These are phyloP conservation scores for Drosophila rufa DNA, from an alignment of 1,140 invertebrate species.

Conservation along the genomic window DNA sequence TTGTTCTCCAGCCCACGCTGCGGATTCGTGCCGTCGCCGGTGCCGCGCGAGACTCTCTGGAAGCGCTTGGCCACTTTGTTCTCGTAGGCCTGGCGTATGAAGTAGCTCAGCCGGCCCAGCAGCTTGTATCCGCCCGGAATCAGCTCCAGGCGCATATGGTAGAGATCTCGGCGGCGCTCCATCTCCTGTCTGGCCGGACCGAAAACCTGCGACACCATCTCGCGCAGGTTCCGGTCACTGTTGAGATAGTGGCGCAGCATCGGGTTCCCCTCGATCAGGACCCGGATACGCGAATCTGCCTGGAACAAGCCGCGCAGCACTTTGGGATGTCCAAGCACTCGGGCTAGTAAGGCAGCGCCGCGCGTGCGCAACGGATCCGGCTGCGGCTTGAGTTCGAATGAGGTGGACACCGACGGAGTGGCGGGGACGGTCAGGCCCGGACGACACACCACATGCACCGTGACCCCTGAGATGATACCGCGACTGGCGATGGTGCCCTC, in stretches of 20 bases:
- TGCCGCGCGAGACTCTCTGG: background rate
- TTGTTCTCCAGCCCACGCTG: conserved; percentile 62
- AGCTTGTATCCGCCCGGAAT: conserved; percentile 40
- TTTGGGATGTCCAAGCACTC: conserved; percentile 23
- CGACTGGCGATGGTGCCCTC: conserved; percentile 56
- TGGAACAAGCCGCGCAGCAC: conserved; percentile 38
- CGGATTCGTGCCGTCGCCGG: conserved; percentile 10
- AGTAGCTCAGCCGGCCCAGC: conserved; percentile 16
- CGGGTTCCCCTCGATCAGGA: conserved; percentile 35
- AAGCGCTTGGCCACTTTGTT: conserved; percentile 53
- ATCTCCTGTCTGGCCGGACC: conserved; percentile 58
- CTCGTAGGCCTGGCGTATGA: conserved; percentile 45
- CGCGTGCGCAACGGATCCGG: background rate
- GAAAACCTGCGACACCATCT: conserved; percentile 31
- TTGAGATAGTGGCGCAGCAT: conserved; percentile 49
- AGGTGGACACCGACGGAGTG: too few relatives aligned
- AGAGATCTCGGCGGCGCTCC: conserved; percentile 50
- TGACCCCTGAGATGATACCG: conserved; percentile 68
- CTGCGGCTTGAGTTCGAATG: background rate
- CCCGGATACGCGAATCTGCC: conserved; percentile 27
- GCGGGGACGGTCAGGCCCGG: background rate
- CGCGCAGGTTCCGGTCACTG: conserved; percentile 58
- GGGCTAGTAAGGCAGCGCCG: background rate
- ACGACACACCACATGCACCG: conserved; percentile 56
- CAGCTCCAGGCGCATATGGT: conserved; percentile 53